A percentile compares a stretch with the other conserved stretches of the same genome.
Conservation (phyloP, 2,888 invertebrate species). For the Leptarthrus brevirostris region DNA sequence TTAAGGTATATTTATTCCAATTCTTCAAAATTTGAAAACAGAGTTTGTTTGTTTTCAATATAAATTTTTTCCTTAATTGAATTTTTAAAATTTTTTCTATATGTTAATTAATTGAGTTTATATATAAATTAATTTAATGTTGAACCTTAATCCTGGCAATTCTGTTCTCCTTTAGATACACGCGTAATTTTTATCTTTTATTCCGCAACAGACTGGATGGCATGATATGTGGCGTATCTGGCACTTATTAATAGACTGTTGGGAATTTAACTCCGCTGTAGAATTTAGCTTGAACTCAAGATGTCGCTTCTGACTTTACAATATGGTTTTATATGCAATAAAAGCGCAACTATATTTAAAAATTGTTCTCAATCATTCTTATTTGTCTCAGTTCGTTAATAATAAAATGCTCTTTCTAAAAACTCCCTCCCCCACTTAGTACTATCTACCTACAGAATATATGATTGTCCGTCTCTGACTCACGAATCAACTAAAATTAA, state of each 20-base stretch:
- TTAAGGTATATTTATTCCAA: no score
- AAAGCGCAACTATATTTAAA: no score
- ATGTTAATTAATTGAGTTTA: no score
- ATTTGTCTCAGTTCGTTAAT: neutral
- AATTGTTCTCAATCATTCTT: neutral
- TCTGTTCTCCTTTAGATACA: neutral
- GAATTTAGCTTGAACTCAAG: neutral
- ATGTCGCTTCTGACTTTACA: neutral
- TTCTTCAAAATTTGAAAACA: no score
- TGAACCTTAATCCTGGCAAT: no score
- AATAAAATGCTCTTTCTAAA: neutral
- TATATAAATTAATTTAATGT: no score
- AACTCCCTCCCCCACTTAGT: neutral
- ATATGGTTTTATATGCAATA: no score
- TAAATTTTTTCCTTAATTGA: no score
- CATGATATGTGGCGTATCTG: neutral
- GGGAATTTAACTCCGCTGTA: neutral
- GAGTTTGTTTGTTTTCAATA: no score
- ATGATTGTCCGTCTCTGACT: conserved; percentile 46
- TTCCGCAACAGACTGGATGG: neutral
- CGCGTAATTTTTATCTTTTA: neutral
- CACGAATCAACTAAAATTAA: conserved; percentile 49
- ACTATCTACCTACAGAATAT: neutral
- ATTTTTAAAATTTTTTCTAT: no score
- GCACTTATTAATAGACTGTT: conserved; percentile 24